Conservation (phyloP, 30 jellyfish, hydroid and myxozoan species). For the Haliclystus octoradiatus region DNA sequence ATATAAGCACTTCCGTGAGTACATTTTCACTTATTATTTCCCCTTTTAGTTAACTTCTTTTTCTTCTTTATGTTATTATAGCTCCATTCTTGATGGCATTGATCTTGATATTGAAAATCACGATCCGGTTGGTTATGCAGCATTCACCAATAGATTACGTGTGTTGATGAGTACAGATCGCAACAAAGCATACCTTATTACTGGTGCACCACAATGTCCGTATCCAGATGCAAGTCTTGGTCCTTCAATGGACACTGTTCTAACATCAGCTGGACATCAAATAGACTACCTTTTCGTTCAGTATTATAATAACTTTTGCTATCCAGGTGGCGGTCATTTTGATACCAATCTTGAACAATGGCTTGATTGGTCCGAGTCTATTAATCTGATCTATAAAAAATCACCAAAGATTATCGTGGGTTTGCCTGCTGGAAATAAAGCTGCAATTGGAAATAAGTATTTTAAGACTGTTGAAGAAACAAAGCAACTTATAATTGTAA, state of each 20-base stretch:
- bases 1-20: too few relatives aligned
- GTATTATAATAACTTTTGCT: slow-evolving; percentile 37
- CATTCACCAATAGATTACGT: slow-evolving; percentile 9
- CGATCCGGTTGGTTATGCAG: slow-evolving; percentile 20
- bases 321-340: not conserved
- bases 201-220: slow-evolving; percentile 63
- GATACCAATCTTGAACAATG: slow-evolving; percentile 1
- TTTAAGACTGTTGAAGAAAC: too few relatives aligned
- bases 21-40: too few relatives aligned
- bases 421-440: slow-evolving; percentile 23
- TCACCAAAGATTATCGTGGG: slow-evolving; percentile 34
- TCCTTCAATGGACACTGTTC: slow-evolving; percentile 15
- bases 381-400: not conserved
- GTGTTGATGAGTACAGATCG: slow-evolving; percentile 4
- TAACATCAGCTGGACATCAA: slow-evolving; percentile 9
- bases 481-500: too few relatives aligned
- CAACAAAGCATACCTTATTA: slow-evolving; percentile 3
- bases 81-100: slow-evolving; percentile 24
- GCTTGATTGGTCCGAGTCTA: slow-evolving; percentile 15
- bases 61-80: too few relatives aligned
- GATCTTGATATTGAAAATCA: slow-evolving; percentile 40
- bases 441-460: not conserved
- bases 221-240: slow-evolving; percentile 36
- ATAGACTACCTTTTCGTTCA: slow-evolving; percentile 34
- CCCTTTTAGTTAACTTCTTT: too few relatives aligned